Conservation (phyloP, 2,888 invertebrate genomes). For the Choreutis nemorana region DNA sequence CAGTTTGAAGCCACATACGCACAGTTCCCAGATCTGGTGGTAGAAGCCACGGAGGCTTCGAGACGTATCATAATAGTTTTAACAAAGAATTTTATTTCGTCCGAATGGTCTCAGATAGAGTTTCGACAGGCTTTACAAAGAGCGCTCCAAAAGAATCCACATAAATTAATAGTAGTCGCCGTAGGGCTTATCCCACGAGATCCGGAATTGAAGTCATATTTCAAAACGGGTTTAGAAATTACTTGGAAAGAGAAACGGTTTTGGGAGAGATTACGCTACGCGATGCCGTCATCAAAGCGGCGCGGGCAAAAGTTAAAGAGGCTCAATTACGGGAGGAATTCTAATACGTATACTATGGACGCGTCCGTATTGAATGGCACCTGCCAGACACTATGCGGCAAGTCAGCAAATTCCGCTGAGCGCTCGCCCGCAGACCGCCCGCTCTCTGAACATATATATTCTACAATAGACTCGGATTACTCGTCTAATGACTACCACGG, state of each 20-base stretch:
- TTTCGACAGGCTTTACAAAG: slow-evolving; percentile 91
- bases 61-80: slow-evolving; percentile 87
- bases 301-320: slow-evolving; percentile 62
- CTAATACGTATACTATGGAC: slow-evolving; percentile 87
- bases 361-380: slow-evolving; percentile 69
- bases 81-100: slow-evolving; percentile 87
- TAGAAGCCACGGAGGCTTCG: slow-evolving; percentile 89
- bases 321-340: slow-evolving; percentile 78
- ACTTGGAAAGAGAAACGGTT: slow-evolving; percentile 92
- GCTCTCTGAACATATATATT: slow-evolving; percentile 87
- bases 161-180: slow-evolving; percentile 86
- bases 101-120: slow-evolving; percentile 93
- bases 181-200: slow-evolving; percentile 84
- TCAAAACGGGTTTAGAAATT: slow-evolving; percentile 86
- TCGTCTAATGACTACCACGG: slow-evolving; percentile 68
- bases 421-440: slow-evolving; percentile 75
- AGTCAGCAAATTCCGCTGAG: slow-evolving; percentile 60
- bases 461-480: slow-evolving; percentile 89
- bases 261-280: slow-evolving; percentile 92
- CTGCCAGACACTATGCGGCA: slow-evolving; percentile 67
- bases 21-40: slow-evolving; percentile 76
- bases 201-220: slow-evolving; percentile 86
- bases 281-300: slow-evolving; percentile 84
- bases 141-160: slow-evolving; percentile 81
- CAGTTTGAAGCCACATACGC: slow-evolving; percentile 74